These are phyloP conservation scores for Gnatocerus cornutus DNA, from an alignment of 2,888 invertebrate genomes.

Conservation along the genomic window DNA sequence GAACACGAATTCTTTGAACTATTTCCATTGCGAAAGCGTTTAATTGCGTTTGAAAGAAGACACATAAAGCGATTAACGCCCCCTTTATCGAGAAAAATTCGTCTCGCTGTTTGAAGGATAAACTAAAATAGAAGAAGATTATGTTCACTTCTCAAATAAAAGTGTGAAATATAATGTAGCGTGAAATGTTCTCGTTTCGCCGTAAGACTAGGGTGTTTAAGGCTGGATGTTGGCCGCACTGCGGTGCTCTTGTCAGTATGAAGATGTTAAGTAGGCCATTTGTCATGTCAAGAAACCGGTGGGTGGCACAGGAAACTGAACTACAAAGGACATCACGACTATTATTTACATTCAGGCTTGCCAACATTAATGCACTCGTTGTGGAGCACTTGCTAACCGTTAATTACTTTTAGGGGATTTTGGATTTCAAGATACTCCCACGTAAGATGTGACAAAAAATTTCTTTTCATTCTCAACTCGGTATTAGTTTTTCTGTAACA, in stretches of 20 bases:
- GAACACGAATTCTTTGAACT: conserved; percentile 25
- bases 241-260: conserved; percentile 53
- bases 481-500: conserved; percentile 56
- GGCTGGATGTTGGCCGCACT: conserved; percentile 49
- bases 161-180: conserved; percentile 50
- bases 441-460: conserved; percentile 12
- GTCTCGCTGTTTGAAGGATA: conserved; percentile 36
- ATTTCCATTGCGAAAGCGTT: conserved; percentile 13
- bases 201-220: conserved; percentile 36
- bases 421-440: conserved; percentile 6
- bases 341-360: conserved; percentile 45
- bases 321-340: conserved; percentile 58
- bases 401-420: conserved; percentile 36
- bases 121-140: conserved; percentile 45
- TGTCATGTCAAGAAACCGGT: conserved; percentile 68
- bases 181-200: conserved; percentile 33
- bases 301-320: conserved; percentile 67
- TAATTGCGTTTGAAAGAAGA: conserved; percentile 26
- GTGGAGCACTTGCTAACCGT: conserved; percentile 33
- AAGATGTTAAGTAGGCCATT: conserved; percentile 66
- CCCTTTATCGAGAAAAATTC: conserved; percentile 37
- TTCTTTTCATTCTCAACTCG: conserved; percentile 10
- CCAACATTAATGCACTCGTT: conserved; percentile 35
- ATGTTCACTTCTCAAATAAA: conserved; percentile 46
- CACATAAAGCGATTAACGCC: conserved; percentile 36